Evolutionary conservation across 1,140 invertebrate genomes (phyloP).

Genomic region (Rhizoglyphus robini): DNA sequence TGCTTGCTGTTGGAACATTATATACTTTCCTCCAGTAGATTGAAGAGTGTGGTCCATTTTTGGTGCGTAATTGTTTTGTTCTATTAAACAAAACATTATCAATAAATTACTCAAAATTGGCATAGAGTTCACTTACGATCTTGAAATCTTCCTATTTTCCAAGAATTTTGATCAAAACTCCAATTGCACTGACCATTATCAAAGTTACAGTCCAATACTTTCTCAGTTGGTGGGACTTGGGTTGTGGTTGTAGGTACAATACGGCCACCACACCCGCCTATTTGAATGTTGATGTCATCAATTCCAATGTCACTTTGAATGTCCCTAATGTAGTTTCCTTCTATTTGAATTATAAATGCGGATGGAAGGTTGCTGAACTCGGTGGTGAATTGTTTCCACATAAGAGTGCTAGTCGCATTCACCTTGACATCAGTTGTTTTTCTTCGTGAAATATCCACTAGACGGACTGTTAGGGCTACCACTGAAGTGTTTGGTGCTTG

Average conservation of each 20-base stretch:
- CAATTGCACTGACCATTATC: background rate
- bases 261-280: background rate
- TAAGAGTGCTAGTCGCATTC: background rate
- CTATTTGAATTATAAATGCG: background rate
- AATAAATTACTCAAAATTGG: background rate
- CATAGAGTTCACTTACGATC: background rate
- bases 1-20: background rate
- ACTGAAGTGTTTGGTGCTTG: background rate
- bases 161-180: background rate
- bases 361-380: background rate
- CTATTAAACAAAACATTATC: background rate
- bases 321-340: background rate
- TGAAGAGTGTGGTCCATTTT: background rate
- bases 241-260: background rate
- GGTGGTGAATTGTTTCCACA: background rate
- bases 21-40: background rate
- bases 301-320: background rate
- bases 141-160: background rate
- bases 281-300: background rate
- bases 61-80: background rate
- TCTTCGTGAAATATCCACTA: background rate
- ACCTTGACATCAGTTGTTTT: background rate
- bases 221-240: background rate
- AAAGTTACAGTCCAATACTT: background rate
- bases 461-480: background rate